These are phyloP conservation scores for Scaptodrosophila latifasciaeformis DNA, from an alignment of 2,888 invertebrate genomes.

Conservation along the genomic window DNA sequence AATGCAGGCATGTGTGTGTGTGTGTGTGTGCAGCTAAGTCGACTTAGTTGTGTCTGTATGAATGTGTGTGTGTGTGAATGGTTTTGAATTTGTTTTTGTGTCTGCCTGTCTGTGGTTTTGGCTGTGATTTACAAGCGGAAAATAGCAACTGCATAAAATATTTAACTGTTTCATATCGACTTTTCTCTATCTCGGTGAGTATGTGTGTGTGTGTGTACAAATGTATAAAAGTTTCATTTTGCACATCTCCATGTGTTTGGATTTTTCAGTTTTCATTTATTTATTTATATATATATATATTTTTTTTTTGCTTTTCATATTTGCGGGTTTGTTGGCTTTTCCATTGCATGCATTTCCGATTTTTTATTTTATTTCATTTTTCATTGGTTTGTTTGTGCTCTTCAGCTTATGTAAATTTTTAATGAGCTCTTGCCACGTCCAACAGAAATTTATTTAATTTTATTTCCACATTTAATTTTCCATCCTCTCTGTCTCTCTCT, in stretches of 20 bases:
- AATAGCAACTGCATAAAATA: conserved; percentile 60
- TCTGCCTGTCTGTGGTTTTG: conserved; percentile 49
- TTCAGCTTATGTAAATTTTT: conserved; percentile 35
- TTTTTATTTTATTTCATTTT: too few species aligned
- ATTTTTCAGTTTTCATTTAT: too few species aligned
- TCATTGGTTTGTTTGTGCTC: conserved; percentile 22
- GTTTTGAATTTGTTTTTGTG: too few species aligned
- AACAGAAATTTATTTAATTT: conserved; percentile 2
- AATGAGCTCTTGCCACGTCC: conserved; percentile 39
- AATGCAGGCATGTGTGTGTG: not conserved
- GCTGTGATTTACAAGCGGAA: conserved; percentile 63
- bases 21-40: not conserved
- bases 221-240: not conserved
- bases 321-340: conserved; percentile 34
- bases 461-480: conserved; percentile 23
- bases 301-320: conserved; percentile 16
- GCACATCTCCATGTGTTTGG: not conserved
- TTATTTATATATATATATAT: too few species aligned
- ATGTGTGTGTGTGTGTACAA: conserved; percentile 15
- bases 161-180: conserved; percentile 50
- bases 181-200: conserved; percentile 14
- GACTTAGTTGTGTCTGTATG: not conserved
- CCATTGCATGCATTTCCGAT: not conserved
- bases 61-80: not conserved
- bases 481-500: too few species aligned